Evolutionary conservation across 23 tunicate species (phyloP).

Genomic region (Halocynthia aurantium): DNA sequence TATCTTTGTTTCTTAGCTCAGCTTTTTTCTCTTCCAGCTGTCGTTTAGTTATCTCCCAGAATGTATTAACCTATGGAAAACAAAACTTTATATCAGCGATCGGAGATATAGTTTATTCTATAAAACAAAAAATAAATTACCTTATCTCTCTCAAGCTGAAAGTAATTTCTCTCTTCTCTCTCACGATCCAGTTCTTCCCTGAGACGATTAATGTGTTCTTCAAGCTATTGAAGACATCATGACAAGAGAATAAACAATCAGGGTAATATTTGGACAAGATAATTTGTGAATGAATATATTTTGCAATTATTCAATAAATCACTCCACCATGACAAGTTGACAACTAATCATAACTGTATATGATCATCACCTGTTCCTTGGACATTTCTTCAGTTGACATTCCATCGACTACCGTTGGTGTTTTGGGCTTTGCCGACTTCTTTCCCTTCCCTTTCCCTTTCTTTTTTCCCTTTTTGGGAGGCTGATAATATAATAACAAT

Average conservation of each 20-base stretch:
- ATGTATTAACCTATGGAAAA: conserved; percentile 70
- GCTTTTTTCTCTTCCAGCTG: conserved; percentile 96
- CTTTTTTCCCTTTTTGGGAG: conserved; percentile 88
- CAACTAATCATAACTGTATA: background rate
- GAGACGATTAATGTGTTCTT: conserved; percentile 84
- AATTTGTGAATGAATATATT: too few relatives aligned
- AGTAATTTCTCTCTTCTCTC: conserved; percentile 94
- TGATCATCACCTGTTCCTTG: conserved; percentile 61
- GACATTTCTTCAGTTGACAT: conserved; percentile 97
- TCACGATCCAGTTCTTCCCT: conserved; percentile 93
- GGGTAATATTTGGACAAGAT: background rate
- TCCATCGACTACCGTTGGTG: conserved; percentile 96
- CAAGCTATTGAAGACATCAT: conserved; percentile 32
- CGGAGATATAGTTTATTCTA: background rate
- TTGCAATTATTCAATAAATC: background rate
- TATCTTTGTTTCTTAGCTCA: conserved; percentile 93
- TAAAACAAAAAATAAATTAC: conserved; percentile 2
- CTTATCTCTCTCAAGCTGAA: conserved; percentile 96
- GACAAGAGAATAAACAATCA: background rate
- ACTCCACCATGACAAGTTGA: background rate
- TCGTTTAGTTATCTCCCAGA: conserved; percentile 98
- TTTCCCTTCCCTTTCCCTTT: conserved; percentile 77
- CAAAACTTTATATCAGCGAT: background rate
- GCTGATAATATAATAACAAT: conserved; percentile 20
- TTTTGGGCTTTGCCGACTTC: conserved; percentile 70